Conservation (phyloP, 1,140 invertebrate species). For the Adoxophyes honmai region DNA sequence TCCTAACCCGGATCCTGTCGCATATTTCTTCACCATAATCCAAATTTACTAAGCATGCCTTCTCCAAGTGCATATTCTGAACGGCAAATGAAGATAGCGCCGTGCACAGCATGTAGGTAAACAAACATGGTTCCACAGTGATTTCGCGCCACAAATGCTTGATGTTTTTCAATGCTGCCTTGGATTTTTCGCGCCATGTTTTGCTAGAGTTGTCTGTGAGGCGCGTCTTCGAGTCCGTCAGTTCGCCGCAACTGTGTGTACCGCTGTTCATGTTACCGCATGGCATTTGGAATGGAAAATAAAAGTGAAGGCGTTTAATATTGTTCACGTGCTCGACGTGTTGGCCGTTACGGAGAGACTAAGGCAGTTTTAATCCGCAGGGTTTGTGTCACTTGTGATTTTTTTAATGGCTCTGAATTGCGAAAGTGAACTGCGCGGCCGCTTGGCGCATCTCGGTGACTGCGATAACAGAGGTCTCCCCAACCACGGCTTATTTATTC, state of each 20-base stretch:
- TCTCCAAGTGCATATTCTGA: conserved; percentile 71
- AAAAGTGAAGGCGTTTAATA: conserved; percentile 42
- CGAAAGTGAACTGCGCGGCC: conserved; percentile 43
- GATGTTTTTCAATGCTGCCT: conserved; percentile 45
- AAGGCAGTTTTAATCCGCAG: conserved; percentile 51
- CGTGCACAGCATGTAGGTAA: conserved; percentile 64
- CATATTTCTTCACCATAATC: conserved; percentile 78
- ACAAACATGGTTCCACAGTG: conserved; percentile 67
- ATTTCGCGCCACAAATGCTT: conserved; percentile 51
- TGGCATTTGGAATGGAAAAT: conserved; percentile 44
- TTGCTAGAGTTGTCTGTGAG: conserved; percentile 40
- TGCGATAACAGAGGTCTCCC: conserved; percentile 62
- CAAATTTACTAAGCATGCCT: conserved; percentile 81
- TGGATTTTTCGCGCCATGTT: conserved; percentile 55
- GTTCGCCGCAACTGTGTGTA: conserved; percentile 41
- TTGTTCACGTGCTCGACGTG: conserved; percentile 35
- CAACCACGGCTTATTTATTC: conserved; percentile 58
- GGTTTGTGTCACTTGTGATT: conserved; percentile 54
- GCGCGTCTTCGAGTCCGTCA: conserved; percentile 57
- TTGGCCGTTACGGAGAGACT: conserved; percentile 33
- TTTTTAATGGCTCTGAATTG: conserved; percentile 59
- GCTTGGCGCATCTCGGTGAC: conserved; percentile 53
- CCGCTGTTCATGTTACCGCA: conserved; percentile 47
- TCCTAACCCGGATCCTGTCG: conserved; percentile 73
- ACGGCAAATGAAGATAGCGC: conserved; percentile 61